Percentiles rank a stretch among this genome's conserved stretches.
Evolutionary conservation across 2,888 invertebrate genomes (phyloP).

Genomic region (Nebria brevicollis): DNA sequence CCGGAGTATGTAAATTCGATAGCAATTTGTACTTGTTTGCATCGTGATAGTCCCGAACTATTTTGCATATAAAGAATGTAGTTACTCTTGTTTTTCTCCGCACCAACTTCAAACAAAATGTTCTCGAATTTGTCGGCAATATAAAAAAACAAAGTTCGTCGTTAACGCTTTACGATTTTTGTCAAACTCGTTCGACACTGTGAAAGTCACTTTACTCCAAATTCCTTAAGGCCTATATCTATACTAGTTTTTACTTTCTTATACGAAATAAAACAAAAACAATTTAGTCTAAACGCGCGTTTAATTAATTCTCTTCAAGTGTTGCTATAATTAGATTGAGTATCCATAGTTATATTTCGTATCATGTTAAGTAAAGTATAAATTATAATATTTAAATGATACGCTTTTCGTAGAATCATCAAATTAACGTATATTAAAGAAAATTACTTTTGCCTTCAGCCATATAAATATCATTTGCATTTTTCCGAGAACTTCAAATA

Average conservation of each 20-base stretch:
- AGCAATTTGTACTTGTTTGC: slow-evolving; percentile 53
- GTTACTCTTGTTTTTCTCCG: slow-evolving; percentile 17
- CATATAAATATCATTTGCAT: slow-evolving; percentile 3
- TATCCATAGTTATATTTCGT: too few relatives aligned
- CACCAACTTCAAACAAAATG: too few relatives aligned
- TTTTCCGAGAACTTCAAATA: slow-evolving; percentile 11
- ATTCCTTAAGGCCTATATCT: too few relatives aligned
- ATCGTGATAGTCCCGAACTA: slow-evolving; percentile 47
- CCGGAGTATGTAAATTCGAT: slow-evolving; percentile 43
- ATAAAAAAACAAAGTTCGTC: neutral
- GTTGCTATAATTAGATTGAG: too few relatives aligned
- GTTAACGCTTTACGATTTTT: neutral
- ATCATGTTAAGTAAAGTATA: slow-evolving; percentile 7
- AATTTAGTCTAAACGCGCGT: too few relatives aligned
- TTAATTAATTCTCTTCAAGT: too few relatives aligned
- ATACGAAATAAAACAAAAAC: too few relatives aligned
- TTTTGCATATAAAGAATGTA: slow-evolving; percentile 53
- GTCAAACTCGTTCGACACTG: too few relatives aligned
- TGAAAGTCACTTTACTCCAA: too few relatives aligned
- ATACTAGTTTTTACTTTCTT: too few relatives aligned
- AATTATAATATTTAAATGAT: slow-evolving; percentile 27
- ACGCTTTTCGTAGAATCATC: slow-evolving; percentile 14
- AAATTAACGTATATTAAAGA: slow-evolving; percentile 31
- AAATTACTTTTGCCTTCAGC: slow-evolving; percentile 19
- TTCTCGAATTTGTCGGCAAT: too few relatives aligned